Base-by-base conservation (phyloP, 2,888 invertebrate genomes). In the Epistrophella euchroma region DNA sequence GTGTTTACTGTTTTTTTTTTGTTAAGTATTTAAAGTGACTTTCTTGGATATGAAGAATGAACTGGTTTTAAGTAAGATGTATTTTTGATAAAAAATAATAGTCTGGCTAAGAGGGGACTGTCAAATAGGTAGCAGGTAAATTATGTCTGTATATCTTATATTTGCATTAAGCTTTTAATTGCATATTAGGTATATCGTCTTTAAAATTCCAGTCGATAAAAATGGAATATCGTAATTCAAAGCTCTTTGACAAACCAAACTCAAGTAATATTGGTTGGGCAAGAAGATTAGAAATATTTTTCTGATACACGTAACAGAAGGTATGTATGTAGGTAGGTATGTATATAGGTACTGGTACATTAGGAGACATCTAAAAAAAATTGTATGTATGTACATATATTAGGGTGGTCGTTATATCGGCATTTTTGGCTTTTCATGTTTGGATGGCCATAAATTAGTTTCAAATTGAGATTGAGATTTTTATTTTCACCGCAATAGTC, bases 221-320 rank as follows among this genome's bases (percentile, higher is more conserved):
- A 62, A 45, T 64, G 28, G 45, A 64, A 64, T 45, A 64, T 64
- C 64, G 64, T 28, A 45, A 25, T 17, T 28, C n/a, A 62, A 62
- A 64, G 45, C 43, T 43, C 37, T 45, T 25, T 62, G 15, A 25
- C 19, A 60, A 15, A 15, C n/a, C 5, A 1, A 22, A n/a, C 25
- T 43, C 9, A 28, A 25, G 2, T 43, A 25, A 45, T 15, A 32
- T 17, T 4, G 10, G 32, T 56, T 32, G 4, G 17, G 9, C 58
- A 58, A 60, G 15, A 3, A 37, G 15, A n/a, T 22, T 13, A 9
- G 2, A 37, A 32, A 15, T 37, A 2, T 19, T 58, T n/a, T 37
- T 37, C 3, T 13, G 6, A 6, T 22, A 19, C 2, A 19, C 13
- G 4, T 5, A 11, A 22, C 17, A 17, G 0, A 15, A 9, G 2